Conservation (phyloP, 37 sponge, comb jelly and placozoan species). For the Halisarca cf. caerulea region DNA sequence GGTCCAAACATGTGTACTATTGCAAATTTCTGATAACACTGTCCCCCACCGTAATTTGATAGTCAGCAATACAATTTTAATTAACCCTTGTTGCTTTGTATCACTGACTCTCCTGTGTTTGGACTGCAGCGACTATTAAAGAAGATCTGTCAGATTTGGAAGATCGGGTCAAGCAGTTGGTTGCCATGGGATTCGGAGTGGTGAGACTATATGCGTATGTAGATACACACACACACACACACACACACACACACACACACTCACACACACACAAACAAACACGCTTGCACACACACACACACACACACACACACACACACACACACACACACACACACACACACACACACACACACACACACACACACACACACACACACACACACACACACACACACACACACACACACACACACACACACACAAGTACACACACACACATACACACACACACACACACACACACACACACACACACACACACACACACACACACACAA, state of each 20-base stretch:
- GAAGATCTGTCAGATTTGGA: background rate
- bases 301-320: slow-evolving; percentile 33
- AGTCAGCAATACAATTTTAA: no score
- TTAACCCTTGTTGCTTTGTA: no score
- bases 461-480: slow-evolving; percentile 44
- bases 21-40: no score
- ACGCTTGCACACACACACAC: slow-evolving; percentile 27
- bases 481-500: slow-evolving; percentile 25
- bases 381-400: slow-evolving; percentile 39
- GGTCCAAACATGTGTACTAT: no score
- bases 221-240: slow-evolving; percentile 23
- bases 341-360: slow-evolving; percentile 19
- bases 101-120: background rate
- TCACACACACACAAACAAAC: slow-evolving; percentile 30
- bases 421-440: slow-evolving; percentile 24
- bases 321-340: slow-evolving; percentile 27
- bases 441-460: slow-evolving; percentile 28
- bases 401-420: background rate
- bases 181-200: slow-evolving; percentile 10
- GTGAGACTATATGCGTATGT: slow-evolving; percentile 6
- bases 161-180: background rate
- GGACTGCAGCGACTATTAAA: background rate
- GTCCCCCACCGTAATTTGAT: no score
- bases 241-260: slow-evolving; percentile 12
- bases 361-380: slow-evolving; percentile 17